Base-by-base conservation (phyloP, 2,113 vertebrate genomes). In the Antennarius striatus region DNA sequence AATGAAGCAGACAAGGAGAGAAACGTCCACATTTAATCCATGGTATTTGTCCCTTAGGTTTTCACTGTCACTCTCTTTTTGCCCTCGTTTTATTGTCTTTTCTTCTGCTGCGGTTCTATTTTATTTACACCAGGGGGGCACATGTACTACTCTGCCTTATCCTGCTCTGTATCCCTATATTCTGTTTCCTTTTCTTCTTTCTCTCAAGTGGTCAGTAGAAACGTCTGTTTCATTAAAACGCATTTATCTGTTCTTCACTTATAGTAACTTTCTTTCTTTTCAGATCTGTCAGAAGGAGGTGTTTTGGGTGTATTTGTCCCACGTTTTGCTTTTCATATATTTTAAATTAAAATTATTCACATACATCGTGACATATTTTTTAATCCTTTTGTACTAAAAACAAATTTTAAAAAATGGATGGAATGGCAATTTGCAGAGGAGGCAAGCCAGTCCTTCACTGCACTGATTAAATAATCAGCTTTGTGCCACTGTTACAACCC, bases 401-500 rank as follows among this genome's bases (percentile, higher is more conserved):
- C 43, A 65, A 80, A 29, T 68, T 22, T 2, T 80, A 63, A 84
- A 81, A 59, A 79, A 71, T 48, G 32, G 52, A 51, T 60, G 30
- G 29, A 75, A 70, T 4, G 17, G 56, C 49, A 71, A 74, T 74
- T 71, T 75, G 69, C 63, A 48, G 67, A 73, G 46, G 69, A 85
- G 68, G 79, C 69, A 77, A 81, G 64, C 56, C 70, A 75, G 71
- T 86, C 84, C 84, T 83, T 83, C 73, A 74, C 58, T 81, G 68
- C 32, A 3, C 72, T 83, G 87, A 90, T 86, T 83, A 82, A 89
- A 80, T 86, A 72, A 86, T 86, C 85, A 91, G 79, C 77, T 79
- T 63, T 81, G 72, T 42, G 63, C 80, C 22, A 22, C 22, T 22
- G 22, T 22, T 22, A 22, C 22, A 22, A 22, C 22, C 22, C 22